phyloP scores from a whole-genome alignment of 2,113 vertebrate genomes.

The Syngnathus typhle region DNA sequence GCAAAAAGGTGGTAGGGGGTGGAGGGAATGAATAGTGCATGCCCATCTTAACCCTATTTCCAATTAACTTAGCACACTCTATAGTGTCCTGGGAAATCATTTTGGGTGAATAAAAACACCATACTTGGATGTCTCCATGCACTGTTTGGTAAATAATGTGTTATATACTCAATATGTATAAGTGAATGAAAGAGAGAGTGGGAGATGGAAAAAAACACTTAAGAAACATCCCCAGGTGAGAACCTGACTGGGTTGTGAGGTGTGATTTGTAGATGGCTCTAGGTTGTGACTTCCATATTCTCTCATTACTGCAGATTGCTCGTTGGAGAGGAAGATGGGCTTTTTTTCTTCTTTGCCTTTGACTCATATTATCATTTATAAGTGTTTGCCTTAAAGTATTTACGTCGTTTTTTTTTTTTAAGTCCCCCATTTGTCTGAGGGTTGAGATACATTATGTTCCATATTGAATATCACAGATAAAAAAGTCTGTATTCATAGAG shows the following conservation, averaged over 20 bases:
- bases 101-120: constrained; percentile 72
- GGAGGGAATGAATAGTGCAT: constrained; percentile 13
- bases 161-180: constrained; percentile 19
- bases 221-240: constrained; percentile 34
- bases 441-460: background rate
- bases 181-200: background rate
- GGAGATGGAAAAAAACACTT: constrained; percentile 28
- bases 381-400: background rate
- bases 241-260: constrained; percentile 27
- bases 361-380: constrained; percentile 33
- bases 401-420: background rate
- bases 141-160: constrained; percentile 52
- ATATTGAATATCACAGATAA: background rate
- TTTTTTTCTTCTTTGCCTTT: constrained; percentile 2
- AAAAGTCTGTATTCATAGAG: background rate
- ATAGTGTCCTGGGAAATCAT: constrained; percentile 66
- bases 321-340: constrained; percentile 25
- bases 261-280: constrained; percentile 37
- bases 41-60: constrained; percentile 63
- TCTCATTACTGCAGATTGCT: constrained; percentile 57
- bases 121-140: constrained; percentile 52
- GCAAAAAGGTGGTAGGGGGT: background rate
- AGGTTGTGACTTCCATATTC: constrained; percentile 30
- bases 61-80: constrained; percentile 61
- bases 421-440: background rate